A percentile compares a stretch with the other conserved stretches of the same genome.
Evolutionary conservation across 2,888 invertebrate species (phyloP).

Genomic region (Cheilosia soror): DNA sequence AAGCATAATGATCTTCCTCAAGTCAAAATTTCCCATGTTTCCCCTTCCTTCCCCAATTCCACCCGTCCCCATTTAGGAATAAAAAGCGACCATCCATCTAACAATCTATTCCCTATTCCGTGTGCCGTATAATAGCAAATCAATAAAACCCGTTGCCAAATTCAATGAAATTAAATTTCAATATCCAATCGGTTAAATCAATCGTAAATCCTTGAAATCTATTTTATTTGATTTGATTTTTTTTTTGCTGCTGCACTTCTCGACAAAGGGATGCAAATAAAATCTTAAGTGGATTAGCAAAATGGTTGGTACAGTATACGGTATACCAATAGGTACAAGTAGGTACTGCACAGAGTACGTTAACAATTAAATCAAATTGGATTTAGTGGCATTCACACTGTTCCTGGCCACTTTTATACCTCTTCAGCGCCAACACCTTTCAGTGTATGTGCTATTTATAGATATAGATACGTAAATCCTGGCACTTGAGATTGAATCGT

Average conservation of each 20-base stretch:
- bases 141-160: constrained; percentile 54
- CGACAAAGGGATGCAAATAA: constrained; percentile 57
- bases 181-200: constrained; percentile 60
- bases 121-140: constrained; percentile 20
- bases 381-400: constrained; percentile 50
- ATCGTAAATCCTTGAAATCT: constrained; percentile 57
- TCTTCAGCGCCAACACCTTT: neutral
- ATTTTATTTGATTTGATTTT: constrained; percentile 28
- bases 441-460: constrained; percentile 16
- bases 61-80: too few relatives aligned
- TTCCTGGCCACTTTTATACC: constrained; percentile 24
- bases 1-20: too few relatives aligned
- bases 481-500: constrained; percentile 27
- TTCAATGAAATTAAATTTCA: constrained; percentile 58
- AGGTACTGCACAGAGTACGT: constrained; percentile 17
- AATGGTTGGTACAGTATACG: neutral
- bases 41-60: too few relatives aligned
- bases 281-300: constrained; percentile 58
- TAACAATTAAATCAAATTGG: constrained; percentile 66
- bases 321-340: neutral
- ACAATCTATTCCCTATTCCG: neutral
- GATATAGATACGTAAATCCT: constrained; percentile 36
- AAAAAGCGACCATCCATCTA: neutral
- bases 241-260: neutral
- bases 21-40: too few relatives aligned